Conservation (phyloP, 2,888 invertebrate species). For the Noctuana brunneofusca region DNA sequence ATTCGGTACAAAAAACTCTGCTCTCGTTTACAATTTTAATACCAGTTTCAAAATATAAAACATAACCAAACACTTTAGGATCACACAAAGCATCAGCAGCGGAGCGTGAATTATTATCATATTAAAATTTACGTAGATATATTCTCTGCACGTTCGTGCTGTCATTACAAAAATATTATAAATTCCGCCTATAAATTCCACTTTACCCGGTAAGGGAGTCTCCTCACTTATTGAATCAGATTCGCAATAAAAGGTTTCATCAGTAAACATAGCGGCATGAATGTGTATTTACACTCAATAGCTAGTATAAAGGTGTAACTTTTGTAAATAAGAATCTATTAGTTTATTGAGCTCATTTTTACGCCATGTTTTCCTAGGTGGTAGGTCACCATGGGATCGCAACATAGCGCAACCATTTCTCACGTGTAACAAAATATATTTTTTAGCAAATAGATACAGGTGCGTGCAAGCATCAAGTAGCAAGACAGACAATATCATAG, state of each 20-base stretch:
- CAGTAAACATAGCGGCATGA: neutral
- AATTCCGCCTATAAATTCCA: slow-evolving; percentile 21
- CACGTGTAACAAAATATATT: no score
- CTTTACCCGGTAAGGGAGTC: slow-evolving; percentile 9
- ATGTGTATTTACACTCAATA: no score
- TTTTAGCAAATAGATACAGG: no score
- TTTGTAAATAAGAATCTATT: no score
- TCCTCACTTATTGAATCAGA: neutral
- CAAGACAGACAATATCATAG: no score
- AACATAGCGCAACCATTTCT: no score
- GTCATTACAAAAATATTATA: slow-evolving; percentile 33
- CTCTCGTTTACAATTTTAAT: slow-evolving; percentile 3
- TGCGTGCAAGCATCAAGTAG: no score
- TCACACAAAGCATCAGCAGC: slow-evolving; percentile 14
- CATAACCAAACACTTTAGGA: slow-evolving; percentile 13
- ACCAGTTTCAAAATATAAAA: slow-evolving; percentile 12
- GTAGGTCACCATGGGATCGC: no score
- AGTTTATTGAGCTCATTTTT: no score
- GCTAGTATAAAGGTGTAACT: no score
- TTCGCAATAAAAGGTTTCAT: neutral
- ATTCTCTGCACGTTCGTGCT: slow-evolving; percentile 20
- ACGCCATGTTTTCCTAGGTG: no score
- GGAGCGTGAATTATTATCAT: slow-evolving; percentile 25
- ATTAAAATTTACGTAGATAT: slow-evolving; percentile 31
- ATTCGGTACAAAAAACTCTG: neutral